Evolutionary conservation across 2,797 vertebrate species (phyloP), one percentile per base, ranked within the genome.

Genomic region (Triplophysa yarkandensis): DNA sequence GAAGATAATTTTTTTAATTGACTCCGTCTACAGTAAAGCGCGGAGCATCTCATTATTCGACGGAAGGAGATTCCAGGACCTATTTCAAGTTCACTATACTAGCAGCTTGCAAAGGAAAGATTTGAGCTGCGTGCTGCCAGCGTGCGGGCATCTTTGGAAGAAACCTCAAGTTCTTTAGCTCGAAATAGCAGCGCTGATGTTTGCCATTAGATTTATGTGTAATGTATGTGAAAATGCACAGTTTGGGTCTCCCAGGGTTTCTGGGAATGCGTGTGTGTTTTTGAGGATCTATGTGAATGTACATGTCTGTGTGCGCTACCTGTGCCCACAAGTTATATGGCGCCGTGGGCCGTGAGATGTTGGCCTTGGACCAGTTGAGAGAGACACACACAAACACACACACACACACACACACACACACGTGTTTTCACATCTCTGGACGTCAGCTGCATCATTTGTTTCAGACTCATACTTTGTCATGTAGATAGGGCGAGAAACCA

Each of bases 1-100:
- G 28, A 41, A 66, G 43, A 73, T 76, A 4, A 74, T 82, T 77
- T 77, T 70, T 34, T 48, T 58, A 77, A 77, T 64, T 65, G 54
- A 67, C 50, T 68, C 27, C 23, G 48, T 68, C 69, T 67, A 13
- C 48, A 70, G 36, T 54, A 32, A 70, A 19, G n/a, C 23, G 48
- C 64, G 60, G 62, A 62, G 2, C n/a, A n/a, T n/a, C 44, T 48
- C 27, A 30, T 77, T 80, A 80, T 63, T 76, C 68, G 66, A 25
- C 63, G 57, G 73, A 25, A 67, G 34, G 39, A 28, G 34, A 69
- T 69, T 52, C 21, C 48, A 23, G 48, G 21, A 61, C 8, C 21
- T 25, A 13, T 11, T 23, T 52, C 10, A 23, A 13, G 21, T 52
- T 52, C 4, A 50, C n/a, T 9, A 19, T 50, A 21, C 48, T 52